These are phyloP conservation scores for Halichoerus grypus DNA, from an alignment of 2,113 vertebrate species.

Conservation along the genomic window DNA sequence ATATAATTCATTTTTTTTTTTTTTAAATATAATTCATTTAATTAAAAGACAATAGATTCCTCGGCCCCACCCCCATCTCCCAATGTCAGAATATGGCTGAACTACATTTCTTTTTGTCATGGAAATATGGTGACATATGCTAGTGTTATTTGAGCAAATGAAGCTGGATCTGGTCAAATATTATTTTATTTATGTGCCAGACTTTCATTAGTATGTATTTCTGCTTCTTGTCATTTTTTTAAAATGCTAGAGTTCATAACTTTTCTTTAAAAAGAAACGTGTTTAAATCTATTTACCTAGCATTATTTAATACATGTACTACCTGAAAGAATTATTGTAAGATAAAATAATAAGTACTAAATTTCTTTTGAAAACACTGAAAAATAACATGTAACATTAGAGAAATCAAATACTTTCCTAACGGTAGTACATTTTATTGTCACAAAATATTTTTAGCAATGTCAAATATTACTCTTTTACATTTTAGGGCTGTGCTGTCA, in stretches of 20 bases:
- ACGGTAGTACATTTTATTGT: neutral
- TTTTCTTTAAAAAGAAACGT: neutral
- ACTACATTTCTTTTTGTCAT: neutral
- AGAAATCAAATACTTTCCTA: slow-evolving; percentile 7
- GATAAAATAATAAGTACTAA: neutral
- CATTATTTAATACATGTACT: slow-evolving; percentile 19
- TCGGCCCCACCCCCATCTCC: too few species aligned
- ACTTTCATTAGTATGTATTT: neutral
- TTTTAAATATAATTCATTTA: slow-evolving; percentile 44
- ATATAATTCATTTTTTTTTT: slow-evolving; percentile 46
- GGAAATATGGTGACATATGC: neutral
- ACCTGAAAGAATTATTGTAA: neutral
- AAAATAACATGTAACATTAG: neutral
- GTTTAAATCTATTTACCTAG: neutral
- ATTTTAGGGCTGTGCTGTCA: neutral
- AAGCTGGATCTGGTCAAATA: neutral
- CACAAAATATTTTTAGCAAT: slow-evolving; percentile 24
- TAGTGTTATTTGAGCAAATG: slow-evolving; percentile 25
- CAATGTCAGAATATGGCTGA: neutral
- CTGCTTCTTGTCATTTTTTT: neutral
- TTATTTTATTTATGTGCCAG: neutral
- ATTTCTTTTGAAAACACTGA: slow-evolving; percentile 10
- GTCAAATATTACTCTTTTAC: neutral
- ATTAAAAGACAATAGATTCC: neutral
- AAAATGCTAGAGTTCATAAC: neutral